These are phyloP conservation scores for Molorchus minor DNA, from an alignment of 2,888 invertebrate genomes.

Conservation along the genomic window DNA sequence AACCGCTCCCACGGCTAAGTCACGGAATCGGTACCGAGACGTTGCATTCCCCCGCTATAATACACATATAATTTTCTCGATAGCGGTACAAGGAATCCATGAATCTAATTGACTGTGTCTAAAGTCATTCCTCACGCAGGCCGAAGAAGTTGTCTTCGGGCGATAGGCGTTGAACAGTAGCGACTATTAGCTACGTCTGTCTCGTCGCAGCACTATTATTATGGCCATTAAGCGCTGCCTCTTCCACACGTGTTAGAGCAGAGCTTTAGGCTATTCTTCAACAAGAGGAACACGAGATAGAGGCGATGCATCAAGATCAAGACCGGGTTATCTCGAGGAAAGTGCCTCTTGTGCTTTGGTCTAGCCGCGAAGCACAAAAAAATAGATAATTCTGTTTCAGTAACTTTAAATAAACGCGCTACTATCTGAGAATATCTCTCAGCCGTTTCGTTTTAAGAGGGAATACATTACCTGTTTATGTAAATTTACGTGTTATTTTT, in stretches of 20 bases:
- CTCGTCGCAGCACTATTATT: constrained; percentile 44
- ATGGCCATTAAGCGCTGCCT: constrained; percentile 37
- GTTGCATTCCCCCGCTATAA: not conserved
- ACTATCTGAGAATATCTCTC: no score
- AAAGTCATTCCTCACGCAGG: constrained; percentile 35
- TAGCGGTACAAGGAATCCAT: constrained; percentile 13
- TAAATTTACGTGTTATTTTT: no score
- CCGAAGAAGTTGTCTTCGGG: constrained; percentile 38
- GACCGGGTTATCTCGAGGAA: not conserved
- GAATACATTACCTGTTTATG: no score
- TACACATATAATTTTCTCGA: constrained; percentile 13
- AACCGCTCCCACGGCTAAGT: not conserved
- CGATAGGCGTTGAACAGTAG: constrained; percentile 47
- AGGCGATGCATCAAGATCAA: constrained; percentile 6
- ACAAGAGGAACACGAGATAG: not conserved
- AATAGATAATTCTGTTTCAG: not conserved
- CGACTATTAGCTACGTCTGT: constrained; percentile 44
- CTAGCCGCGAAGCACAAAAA: not conserved
- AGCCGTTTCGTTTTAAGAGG: no score
- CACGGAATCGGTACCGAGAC: not conserved
- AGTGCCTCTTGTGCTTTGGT: not conserved
- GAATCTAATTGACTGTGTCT: constrained; percentile 30
- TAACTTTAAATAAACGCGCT: not conserved
- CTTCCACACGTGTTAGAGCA: constrained; percentile 36
- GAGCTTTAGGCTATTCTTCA: constrained; percentile 18